Base-by-base conservation (phyloP, 1,140 invertebrate genomes). In the Ptiloglossa arizonensis region DNA sequence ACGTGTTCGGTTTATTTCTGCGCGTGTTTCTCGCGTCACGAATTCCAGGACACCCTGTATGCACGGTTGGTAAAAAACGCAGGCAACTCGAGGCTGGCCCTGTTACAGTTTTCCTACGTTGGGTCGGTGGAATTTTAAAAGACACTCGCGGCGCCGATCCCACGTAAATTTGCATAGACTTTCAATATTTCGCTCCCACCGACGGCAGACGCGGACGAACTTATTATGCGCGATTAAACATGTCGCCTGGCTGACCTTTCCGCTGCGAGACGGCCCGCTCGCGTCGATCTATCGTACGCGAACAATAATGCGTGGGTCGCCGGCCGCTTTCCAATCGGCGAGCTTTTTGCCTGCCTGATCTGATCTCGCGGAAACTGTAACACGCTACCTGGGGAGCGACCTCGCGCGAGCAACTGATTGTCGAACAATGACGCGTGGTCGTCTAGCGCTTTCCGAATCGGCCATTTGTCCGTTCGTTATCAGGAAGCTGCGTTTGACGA, bases 91-190 rank as follows among this genome's bases (percentile, higher is more conserved):
- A 11, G 9, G 38, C 6, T 22, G 35, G 15, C 17, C 24, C 35
- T 22, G 54, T 32, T 67, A 73, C 50, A 19, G 15, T 24, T 64
- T 35, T 5, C 32, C 22, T 11, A 22, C 17, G 32, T 27, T 24
- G 22, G 52, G 27, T 50, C 44, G 41, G 68, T 79, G 74, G 82
- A 85, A 86, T 86, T 85, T 75, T 22, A 75, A 80, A 64, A 29
- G 57, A 41, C 35, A 63, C 29, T 22, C 4, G 46, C 41, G 60
- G 57, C 84, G 85, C 86, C 87, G 84, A 80, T 86, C 83, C 80
- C 85, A 79, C 73, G 86, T 85, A 82, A 87, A 88, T 87, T 87
- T 87, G 82, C 87, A 87, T 89, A 83, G 66, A 81, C 81, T 84
- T 83, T 87, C 86, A 87, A 87, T 78, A 81, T 81, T 54, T 77